Evolutionary conservation across 2,888 invertebrate species (phyloP), one percentile per base, ranked within the genome.

Genomic region (Gasteruption jaculator): DNA sequence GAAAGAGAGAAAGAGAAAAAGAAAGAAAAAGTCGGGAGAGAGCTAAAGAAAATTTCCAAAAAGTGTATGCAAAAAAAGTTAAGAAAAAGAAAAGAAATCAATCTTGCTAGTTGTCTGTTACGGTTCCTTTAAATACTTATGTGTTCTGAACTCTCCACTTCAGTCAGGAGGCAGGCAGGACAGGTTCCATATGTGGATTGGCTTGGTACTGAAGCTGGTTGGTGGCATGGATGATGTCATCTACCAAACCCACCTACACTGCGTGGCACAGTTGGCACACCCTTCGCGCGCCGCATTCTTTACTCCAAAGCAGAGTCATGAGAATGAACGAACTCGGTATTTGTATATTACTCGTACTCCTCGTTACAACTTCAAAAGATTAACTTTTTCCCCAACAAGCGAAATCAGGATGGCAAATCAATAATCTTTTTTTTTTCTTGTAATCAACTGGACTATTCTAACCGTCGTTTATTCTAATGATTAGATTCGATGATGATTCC

Each of bases 271-370:
- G 63, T 68, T 68, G 69, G 69, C 67, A 68, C 68, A 69, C 68
- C 70, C 66, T 59, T 56, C 63, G 68, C 68, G 69, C 68, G 67
- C 68, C 64, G 69, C 69, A 70, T 70, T 70, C 69, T 70, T 69
- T 63, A 68, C 70, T 70, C 68, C 69, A 70, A 69, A 69, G 65
- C 68, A 68, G 70, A 70, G 68, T 70, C 70, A 70, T 70, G 69
- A 67, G 68, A 70, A 70, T 69, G 65, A 70, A 68, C 67, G 61
- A 70, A 70, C 65, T 70, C 69, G 70, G 70, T 70, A 70, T 70
- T 70, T 69, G 70, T 70, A 70, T 70, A 68, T 68, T 70, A 70
- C 60, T 68, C 70, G 69, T 70, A 70, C 68, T 69, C 68, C 63
- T 70, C 68, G 70, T 70, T 70, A 66, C n/a, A n/a, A n/a, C 63